phyloP scores from a whole-genome alignment of 1,140 invertebrate genomes.

The Drosophila azteca region DNA sequence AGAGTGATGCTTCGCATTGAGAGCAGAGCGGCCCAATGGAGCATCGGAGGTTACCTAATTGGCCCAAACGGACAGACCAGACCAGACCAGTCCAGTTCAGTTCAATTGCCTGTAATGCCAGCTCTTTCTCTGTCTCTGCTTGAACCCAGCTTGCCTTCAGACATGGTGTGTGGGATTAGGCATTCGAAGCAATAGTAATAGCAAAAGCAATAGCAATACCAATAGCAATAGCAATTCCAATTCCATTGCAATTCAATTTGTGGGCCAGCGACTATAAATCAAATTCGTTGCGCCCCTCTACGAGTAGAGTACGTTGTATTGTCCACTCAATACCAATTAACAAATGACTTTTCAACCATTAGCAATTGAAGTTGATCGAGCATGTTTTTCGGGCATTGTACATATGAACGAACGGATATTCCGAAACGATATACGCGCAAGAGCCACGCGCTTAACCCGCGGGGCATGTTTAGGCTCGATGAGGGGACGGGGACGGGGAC shows the following conservation, averaged over 20 bases:
- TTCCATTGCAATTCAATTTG: slow-evolving; percentile 11
- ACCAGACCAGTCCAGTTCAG: slow-evolving; percentile 30
- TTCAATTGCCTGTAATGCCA: slow-evolving; percentile 65
- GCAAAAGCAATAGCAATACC: too few relatives aligned
- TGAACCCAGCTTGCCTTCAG: slow-evolving; percentile 53
- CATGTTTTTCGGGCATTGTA: slow-evolving; percentile 20
- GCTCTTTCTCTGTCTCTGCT: slow-evolving; percentile 26
- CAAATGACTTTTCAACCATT: slow-evolving; percentile 62
- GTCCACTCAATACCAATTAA: slow-evolving; percentile 71
- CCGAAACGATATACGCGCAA: slow-evolving; percentile 35
- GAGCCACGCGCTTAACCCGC: slow-evolving; percentile 54
- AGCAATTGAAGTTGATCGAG: slow-evolving; percentile 50
- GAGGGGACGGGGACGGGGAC: too few relatives aligned
- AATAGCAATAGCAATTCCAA: too few relatives aligned
- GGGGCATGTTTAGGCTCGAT: slow-evolving; percentile 4
- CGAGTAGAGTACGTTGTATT: slow-evolving; percentile 6
- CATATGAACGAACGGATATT: slow-evolving; percentile 12
- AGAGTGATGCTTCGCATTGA: slow-evolving; percentile 13
- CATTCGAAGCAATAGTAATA: slow-evolving; percentile 1
- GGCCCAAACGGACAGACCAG: slow-evolving; percentile 32
- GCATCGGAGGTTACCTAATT: slow-evolving; percentile 65
- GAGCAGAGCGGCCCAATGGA: slow-evolving; percentile 9
- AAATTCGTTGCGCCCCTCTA: slow-evolving; percentile 30
- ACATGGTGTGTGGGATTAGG: slow-evolving; percentile 49
- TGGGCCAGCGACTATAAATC: slow-evolving; percentile 29